Percentiles rank a stretch among this genome's conserved stretches.
Evolutionary conservation across 2,888 invertebrate species (phyloP).

Genomic region (Drosophila imparisetae): DNA sequence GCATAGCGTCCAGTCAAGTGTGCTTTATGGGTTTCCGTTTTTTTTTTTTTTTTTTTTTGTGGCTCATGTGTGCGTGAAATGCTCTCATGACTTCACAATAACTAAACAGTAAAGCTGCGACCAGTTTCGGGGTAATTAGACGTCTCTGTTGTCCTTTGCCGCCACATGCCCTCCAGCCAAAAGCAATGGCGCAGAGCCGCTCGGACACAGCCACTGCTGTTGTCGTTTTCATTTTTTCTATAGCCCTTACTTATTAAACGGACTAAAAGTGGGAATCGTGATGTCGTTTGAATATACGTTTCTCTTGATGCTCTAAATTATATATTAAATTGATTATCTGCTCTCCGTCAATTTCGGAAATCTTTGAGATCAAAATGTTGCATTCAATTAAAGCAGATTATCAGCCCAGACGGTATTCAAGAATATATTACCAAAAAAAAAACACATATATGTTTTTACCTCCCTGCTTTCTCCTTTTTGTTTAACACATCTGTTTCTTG

Average conservation of each 20-base stretch:
- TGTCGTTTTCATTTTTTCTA: constrained; percentile 15
- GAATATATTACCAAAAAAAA: not conserved
- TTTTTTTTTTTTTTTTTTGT: not conserved
- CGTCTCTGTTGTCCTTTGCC: constrained; percentile 55
- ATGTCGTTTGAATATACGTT: not conserved
- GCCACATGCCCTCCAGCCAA: constrained; percentile 39
- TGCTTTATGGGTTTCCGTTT: constrained; percentile 15
- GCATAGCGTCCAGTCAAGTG: constrained; percentile 48
- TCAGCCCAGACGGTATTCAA: rapidly evolving
- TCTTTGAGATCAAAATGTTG: not conserved
- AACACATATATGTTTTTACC: not conserved
- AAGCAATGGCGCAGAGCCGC: constrained; percentile 30
- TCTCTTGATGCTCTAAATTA: not conserved
- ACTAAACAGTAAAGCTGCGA: constrained; percentile 48
- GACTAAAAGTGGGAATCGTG: not conserved
- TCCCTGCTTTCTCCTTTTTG: no score
- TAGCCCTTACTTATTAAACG: constrained; percentile 6
- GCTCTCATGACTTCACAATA: constrained; percentile 58
- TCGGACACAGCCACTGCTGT: constrained; percentile 13
- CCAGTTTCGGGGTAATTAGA: constrained; percentile 58
- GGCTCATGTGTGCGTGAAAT: constrained; percentile 44
- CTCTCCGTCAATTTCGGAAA: not conserved
- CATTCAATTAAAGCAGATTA: not conserved
- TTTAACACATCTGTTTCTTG: not conserved
- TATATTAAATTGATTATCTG: not conserved